These are phyloP conservation scores for Dolomedes plantarius DNA, from an alignment of 2,888 invertebrate genomes.

Conservation along the genomic window DNA sequence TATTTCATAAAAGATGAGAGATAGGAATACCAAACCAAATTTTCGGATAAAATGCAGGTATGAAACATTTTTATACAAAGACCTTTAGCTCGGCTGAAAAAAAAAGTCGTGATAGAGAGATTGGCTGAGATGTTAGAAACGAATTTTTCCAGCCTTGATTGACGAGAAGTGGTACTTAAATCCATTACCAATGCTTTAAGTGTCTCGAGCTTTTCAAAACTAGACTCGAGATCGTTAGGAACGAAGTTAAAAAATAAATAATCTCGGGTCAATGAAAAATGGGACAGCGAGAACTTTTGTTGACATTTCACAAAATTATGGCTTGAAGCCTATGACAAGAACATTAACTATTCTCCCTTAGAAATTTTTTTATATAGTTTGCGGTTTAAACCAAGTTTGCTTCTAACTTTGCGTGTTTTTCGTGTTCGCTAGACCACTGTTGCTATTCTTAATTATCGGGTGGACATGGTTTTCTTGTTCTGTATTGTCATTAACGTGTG, in stretches of 20 bases:
- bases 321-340: constrained; percentile 63
- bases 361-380: not conserved
- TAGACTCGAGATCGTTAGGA: constrained; percentile 60
- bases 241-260: constrained; percentile 44
- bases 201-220: constrained; percentile 57
- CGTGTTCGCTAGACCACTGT: not conserved
- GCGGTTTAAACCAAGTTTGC: not conserved
- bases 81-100: too few relatives aligned
- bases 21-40: too few relatives aligned
- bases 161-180: constrained; percentile 65
- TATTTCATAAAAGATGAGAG: too few relatives aligned
- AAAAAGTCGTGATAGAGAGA: not conserved
- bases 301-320: constrained; percentile 70
- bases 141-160: constrained; percentile 52
- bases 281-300: constrained; percentile 61
- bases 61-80: too few relatives aligned
- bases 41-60: too few relatives aligned
- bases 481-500: too few relatives aligned
- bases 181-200: constrained; percentile 64
- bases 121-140: constrained; percentile 40
- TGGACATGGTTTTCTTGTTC: too few relatives aligned
- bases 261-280: constrained; percentile 59
- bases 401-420: not conserved
- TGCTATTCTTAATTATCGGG: not conserved
- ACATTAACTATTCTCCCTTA: constrained; percentile 58